Evolutionary conservation across 2,888 invertebrate genomes (phyloP).

Genomic region (Blera fallax): DNA sequence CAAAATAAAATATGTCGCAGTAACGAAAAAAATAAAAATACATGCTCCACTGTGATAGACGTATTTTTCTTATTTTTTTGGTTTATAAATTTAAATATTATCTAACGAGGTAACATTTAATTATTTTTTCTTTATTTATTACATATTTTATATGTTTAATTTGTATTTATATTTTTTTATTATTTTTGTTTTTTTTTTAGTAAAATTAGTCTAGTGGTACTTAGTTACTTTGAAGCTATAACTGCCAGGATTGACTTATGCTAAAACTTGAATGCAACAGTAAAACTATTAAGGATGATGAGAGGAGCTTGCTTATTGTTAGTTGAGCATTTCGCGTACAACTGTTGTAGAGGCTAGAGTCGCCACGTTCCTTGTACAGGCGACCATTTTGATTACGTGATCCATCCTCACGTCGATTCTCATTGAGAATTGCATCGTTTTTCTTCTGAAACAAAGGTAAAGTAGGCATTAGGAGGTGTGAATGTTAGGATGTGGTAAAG

Average conservation of each 20-base stretch:
- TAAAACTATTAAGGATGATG: constrained; percentile 26
- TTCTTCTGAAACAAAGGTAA: constrained; percentile 75
- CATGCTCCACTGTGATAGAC: constrained; percentile 1
- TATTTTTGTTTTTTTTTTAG: constrained; percentile 26
- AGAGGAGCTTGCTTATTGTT: constrained; percentile 17
- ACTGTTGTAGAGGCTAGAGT: constrained; percentile 75
- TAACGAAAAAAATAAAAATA: neutral
- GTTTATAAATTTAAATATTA: constrained; percentile 64
- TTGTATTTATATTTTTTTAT: constrained; percentile 52
- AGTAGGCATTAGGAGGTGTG: constrained; percentile 4
- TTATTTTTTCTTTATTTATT: constrained; percentile 68
- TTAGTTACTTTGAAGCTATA: constrained; percentile 68
- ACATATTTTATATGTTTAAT: constrained; percentile 70
- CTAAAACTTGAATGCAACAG: constrained; percentile 42
- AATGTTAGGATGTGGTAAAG: too few relatives aligned
- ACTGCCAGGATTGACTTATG: constrained; percentile 28
- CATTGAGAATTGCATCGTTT: constrained; percentile 79
- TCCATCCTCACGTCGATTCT: constrained; percentile 80
- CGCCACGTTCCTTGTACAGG: constrained; percentile 79
- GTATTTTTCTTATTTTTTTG: neutral
- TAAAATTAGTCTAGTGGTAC: constrained; percentile 64
- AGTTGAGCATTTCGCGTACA: constrained; percentile 35
- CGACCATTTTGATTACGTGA: constrained; percentile 81
- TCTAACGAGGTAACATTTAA: constrained; percentile 80
- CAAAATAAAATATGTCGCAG: constrained; percentile 16